Conservation (phyloP, 2,113 vertebrate genomes). For the Vanacampus margaritifer region DNA sequence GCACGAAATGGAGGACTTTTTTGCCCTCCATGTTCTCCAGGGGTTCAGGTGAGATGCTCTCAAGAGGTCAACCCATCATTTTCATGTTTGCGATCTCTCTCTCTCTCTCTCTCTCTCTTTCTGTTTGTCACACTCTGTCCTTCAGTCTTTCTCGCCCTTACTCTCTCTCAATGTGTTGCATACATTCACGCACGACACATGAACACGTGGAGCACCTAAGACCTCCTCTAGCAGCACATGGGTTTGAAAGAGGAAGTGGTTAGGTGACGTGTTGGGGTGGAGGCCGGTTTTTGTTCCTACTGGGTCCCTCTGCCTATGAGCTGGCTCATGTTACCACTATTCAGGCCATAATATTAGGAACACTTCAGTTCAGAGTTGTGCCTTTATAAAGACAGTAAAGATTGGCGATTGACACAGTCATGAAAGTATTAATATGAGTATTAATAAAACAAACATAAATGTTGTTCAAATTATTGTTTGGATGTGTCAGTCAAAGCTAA, state of each 20-base stretch:
- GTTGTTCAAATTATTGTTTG: background rate
- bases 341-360: background rate
- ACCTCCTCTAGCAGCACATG: slow-evolving; percentile 44
- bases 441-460: background rate
- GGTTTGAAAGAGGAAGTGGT: slow-evolving; percentile 27
- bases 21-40: slow-evolving; percentile 60
- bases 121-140: slow-evolving; percentile 13
- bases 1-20: slow-evolving; percentile 65
- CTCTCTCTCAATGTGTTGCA: background rate
- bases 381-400: background rate
- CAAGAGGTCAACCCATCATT: slow-evolving; percentile 65
- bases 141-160: background rate
- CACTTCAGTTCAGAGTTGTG: background rate
- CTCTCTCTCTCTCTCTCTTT: slow-evolving; percentile 14
- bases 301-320: slow-evolving; percentile 52
- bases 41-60: slow-evolving; percentile 25
- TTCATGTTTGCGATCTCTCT: slow-evolving; percentile 34
- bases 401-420: background rate
- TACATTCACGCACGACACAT: slow-evolving; percentile 3
- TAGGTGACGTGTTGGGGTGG: slow-evolving; percentile 10
- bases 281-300: slow-evolving; percentile 19
- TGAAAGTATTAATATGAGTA: background rate
- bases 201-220: slow-evolving; percentile 22
- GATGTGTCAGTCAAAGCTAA: background rate
- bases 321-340: background rate